Percentiles rank a stretch among this genome's conserved stretches.
Evolutionary conservation across 2,113 vertebrate genomes (phyloP).

Genomic region (Aegotheles bennettii): DNA sequence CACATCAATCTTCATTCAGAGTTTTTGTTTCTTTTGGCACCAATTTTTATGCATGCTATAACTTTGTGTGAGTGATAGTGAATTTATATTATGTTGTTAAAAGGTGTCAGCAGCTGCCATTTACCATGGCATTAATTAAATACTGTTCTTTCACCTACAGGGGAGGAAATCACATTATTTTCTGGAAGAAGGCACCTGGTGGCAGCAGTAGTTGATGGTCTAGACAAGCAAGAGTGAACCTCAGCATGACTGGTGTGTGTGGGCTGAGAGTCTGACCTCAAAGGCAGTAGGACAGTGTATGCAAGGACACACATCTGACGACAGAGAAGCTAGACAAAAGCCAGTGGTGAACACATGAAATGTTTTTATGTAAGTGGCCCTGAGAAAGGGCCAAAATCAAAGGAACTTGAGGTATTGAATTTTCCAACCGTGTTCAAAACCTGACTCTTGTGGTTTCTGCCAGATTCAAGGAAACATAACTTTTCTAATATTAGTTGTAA

Average conservation of each 20-base stretch:
- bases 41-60: background rate
- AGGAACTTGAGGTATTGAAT: background rate
- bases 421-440: background rate
- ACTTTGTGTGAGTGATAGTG: background rate
- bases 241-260: accelerated
- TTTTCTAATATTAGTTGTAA: background rate
- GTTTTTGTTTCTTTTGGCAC: background rate
- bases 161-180: background rate
- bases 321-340: background rate
- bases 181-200: background rate
- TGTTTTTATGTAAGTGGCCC: accelerated
- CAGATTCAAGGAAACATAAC: background rate
- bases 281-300: background rate
- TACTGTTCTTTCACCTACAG: background rate
- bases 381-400: background rate
- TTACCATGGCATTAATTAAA: background rate
- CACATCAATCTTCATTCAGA: background rate
- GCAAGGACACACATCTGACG: background rate
- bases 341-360: background rate
- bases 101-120: background rate
- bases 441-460: background rate
- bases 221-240: background rate
- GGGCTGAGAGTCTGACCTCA: background rate
- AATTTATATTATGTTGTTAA: background rate
- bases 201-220: background rate